Evolutionary conservation across 30 jellyfish, hydroid and myxozoan species (phyloP).

Genomic region (Pseudorhiza aurosa): DNA sequence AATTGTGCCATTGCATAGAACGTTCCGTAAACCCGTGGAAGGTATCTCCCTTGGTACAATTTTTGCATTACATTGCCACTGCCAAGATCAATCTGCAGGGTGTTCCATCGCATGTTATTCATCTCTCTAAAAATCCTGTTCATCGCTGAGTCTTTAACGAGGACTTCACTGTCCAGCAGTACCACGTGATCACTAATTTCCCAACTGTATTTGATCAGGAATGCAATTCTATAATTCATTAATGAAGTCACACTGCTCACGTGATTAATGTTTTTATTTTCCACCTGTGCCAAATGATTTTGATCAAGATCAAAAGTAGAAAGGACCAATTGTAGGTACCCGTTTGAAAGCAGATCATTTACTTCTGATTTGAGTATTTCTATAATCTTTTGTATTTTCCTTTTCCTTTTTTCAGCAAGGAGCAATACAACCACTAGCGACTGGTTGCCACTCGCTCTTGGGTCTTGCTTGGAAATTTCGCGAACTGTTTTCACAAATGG

Average conservation of each 20-base stretch:
- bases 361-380: background rate
- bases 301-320: slow-evolving; percentile 50
- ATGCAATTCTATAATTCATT: slow-evolving; percentile 44
- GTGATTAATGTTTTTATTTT: background rate
- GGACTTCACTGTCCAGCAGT: slow-evolving; percentile 31
- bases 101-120: slow-evolving; percentile 6
- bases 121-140: slow-evolving; percentile 19
- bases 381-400: slow-evolving; percentile 19
- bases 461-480: slow-evolving; percentile 46
- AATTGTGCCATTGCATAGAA: slow-evolving; percentile 56
- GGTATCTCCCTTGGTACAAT: slow-evolving; percentile 36
- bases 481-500: slow-evolving; percentile 34
- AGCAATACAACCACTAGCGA: slow-evolving; percentile 52
- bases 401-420: slow-evolving; percentile 26
- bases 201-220: slow-evolving; percentile 17
- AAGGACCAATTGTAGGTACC: slow-evolving; percentile 41
- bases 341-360: slow-evolving; percentile 4
- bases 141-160: slow-evolving; percentile 6
- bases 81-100: slow-evolving; percentile 16
- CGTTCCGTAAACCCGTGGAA: slow-evolving; percentile 51
- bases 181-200: slow-evolving; percentile 17
- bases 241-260: slow-evolving; percentile 1
- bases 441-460: slow-evolving; percentile 23
- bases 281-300: background rate
- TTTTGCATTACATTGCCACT: background rate